phyloP scores from a whole-genome alignment of 2,113 vertebrate species.

The Euleptes europaea region DNA sequence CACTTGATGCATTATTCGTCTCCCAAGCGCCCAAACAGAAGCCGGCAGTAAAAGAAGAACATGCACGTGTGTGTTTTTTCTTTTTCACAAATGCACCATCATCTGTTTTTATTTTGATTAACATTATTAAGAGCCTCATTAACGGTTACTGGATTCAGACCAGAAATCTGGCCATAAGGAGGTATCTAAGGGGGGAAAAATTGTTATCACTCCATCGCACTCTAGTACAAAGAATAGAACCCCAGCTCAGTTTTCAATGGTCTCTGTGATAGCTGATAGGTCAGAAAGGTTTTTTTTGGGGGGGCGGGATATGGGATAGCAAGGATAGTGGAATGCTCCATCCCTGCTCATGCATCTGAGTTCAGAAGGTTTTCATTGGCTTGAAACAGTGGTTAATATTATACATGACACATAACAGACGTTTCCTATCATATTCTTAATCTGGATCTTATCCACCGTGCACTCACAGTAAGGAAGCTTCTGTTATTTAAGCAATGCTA shows the following conservation, averaged over 20 bases:
- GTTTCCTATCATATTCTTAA: not conserved
- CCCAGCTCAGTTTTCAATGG: not conserved
- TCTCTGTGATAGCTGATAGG: not conserved
- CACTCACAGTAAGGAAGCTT: not conserved
- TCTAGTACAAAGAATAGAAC: not conserved
- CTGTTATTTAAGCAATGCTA: not conserved
- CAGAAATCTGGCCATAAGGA: not conserved
- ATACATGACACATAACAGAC: not conserved
- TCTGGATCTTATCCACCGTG: not conserved
- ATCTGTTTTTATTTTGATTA: not conserved
- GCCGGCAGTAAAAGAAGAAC: not conserved
- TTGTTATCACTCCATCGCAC: not conserved
- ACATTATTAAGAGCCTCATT: not conserved
- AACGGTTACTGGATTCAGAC: not conserved
- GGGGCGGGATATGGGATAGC: too few species aligned
- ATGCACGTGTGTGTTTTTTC: too few species aligned
- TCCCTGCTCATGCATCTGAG: not conserved
- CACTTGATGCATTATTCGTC: not conserved
- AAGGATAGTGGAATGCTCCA: not conserved
- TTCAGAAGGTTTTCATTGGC: not conserved
- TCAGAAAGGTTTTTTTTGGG: not conserved
- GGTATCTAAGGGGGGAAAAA: not conserved
- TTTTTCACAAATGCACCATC: not conserved
- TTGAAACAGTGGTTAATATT: not conserved
- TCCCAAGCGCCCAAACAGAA: not conserved